Conservation (phyloP, 2,113 vertebrate genomes). For the Thymallus thymallus region DNA sequence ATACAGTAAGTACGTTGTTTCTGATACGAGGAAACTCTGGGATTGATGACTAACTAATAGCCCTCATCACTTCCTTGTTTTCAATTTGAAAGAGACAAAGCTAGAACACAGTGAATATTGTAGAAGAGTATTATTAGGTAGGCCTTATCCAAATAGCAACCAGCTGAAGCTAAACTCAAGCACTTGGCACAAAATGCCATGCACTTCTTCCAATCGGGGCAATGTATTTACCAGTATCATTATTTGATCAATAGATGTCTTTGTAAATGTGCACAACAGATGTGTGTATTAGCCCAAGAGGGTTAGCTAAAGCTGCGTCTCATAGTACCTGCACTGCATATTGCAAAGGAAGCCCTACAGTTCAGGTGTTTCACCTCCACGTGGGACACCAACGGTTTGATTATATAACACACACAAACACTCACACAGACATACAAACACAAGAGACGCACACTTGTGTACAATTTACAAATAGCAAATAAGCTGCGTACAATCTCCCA, state of each 20-base stretch:
- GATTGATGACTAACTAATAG: conserved; percentile 5
- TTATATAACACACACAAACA: conserved; percentile 66
- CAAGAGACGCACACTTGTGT: conserved; percentile 61
- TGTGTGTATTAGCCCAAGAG: conserved; percentile 52
- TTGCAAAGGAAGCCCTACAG: conserved; percentile 81
- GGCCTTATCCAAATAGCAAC: background rate
- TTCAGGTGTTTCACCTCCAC: conserved; percentile 66
- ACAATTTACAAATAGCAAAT: conserved; percentile 64
- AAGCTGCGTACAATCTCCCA: conserved; percentile 70
- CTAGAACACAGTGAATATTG: conserved; percentile 3
- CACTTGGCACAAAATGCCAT: conserved; percentile 29
- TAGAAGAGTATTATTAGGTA: conserved; percentile 26
- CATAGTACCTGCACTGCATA: conserved; percentile 78
- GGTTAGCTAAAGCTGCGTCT: conserved; percentile 62
- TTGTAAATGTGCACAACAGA: conserved; percentile 43
- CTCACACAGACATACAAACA: conserved; percentile 60
- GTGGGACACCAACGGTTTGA: conserved; percentile 56
- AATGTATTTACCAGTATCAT: conserved; percentile 7
- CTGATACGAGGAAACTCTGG: background rate
- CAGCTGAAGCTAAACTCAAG: conserved; percentile 1
- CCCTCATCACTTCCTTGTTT: conserved; percentile 23
- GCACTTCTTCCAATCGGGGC: conserved; percentile 29
- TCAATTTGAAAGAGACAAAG: conserved; percentile 14
- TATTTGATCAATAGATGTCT: conserved; percentile 29
- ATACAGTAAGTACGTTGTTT: background rate